Conservation (phyloP, 2,888 invertebrate genomes). For the Standfussiana lucernea region DNA sequence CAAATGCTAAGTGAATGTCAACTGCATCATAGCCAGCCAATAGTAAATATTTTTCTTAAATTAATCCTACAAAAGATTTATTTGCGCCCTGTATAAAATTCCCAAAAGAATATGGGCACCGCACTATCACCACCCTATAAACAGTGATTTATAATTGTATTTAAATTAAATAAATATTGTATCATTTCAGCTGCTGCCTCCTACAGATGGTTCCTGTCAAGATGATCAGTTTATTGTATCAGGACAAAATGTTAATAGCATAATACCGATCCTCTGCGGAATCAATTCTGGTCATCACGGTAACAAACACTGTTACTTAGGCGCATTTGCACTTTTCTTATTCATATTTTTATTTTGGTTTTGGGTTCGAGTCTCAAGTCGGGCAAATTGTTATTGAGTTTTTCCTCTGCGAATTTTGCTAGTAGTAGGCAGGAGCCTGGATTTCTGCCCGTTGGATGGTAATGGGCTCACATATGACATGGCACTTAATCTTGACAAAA, state of each 20-base stretch:
- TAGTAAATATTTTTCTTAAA: not conserved
- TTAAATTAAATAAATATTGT: not conserved
- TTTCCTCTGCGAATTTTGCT: not conserved
- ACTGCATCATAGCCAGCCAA: not conserved
- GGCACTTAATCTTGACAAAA: not conserved
- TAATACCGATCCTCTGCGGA: slow-evolving; percentile 94
- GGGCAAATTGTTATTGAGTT: not conserved
- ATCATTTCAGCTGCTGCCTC: slow-evolving; percentile 91
- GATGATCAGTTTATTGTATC: slow-evolving; percentile 93
- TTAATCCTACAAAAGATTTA: not conserved
- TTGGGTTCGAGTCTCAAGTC: not conserved
- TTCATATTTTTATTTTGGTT: not conserved
- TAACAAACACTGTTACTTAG: slow-evolving; percentile 75
- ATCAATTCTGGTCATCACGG: slow-evolving; percentile 94
- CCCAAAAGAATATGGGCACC: not conserved
- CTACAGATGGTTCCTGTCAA: slow-evolving; percentile 92
- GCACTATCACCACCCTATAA: not conserved
- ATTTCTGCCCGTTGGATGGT: not conserved
- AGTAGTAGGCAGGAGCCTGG: not conserved
- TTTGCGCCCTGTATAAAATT: not conserved
- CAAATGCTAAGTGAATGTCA: not conserved
- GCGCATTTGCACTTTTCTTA: not conserved
- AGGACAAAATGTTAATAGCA: slow-evolving; percentile 93
- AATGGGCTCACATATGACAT: not conserved
- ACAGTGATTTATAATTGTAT: not conserved